phyloP scores from a whole-genome alignment of 1,140 invertebrate species.

The Anagrus nilaparvatae region DNA sequence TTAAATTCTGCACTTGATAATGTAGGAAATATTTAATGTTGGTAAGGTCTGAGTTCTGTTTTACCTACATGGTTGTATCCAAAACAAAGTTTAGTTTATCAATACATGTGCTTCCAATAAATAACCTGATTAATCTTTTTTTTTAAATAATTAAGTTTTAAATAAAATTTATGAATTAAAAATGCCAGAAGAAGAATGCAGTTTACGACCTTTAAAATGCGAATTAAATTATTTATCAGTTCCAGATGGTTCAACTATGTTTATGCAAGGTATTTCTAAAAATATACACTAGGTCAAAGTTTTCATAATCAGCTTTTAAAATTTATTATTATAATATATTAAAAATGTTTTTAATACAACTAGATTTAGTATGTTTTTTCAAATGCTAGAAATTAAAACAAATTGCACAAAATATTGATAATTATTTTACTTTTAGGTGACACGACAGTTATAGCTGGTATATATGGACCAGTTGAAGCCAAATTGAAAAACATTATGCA shows the following conservation, averaged over 20 bases:
- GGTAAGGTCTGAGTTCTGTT: no score
- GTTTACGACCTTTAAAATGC: conserved; percentile 45
- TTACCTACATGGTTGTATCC: no score
- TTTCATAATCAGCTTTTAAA: no score
- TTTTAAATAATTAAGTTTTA: no score
- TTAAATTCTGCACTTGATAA: background rate
- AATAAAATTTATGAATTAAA: conserved; percentile 20
- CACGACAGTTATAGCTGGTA: conserved; percentile 62
- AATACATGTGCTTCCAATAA: no score
- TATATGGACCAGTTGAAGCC: conserved; percentile 78
- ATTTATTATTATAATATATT: background rate
- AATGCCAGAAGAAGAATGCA: conserved; percentile 17
- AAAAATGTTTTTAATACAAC: background rate
- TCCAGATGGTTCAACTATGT: conserved; percentile 65
- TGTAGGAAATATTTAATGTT: no score
- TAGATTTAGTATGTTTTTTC: background rate
- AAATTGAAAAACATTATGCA: conserved; percentile 65
- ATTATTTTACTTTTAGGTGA: conserved; percentile 49
- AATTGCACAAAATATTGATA: conserved; percentile 1
- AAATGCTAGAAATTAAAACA: conserved; percentile 1
- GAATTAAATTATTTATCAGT: conserved; percentile 58
- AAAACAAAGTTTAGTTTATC: no score
- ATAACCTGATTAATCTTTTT: no score
- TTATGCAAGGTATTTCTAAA: conserved; percentile 50
- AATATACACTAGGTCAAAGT: background rate